These are phyloP conservation scores for Agriopis marginaria DNA, from an alignment of 2,888 invertebrate genomes.

Conservation along the genomic window DNA sequence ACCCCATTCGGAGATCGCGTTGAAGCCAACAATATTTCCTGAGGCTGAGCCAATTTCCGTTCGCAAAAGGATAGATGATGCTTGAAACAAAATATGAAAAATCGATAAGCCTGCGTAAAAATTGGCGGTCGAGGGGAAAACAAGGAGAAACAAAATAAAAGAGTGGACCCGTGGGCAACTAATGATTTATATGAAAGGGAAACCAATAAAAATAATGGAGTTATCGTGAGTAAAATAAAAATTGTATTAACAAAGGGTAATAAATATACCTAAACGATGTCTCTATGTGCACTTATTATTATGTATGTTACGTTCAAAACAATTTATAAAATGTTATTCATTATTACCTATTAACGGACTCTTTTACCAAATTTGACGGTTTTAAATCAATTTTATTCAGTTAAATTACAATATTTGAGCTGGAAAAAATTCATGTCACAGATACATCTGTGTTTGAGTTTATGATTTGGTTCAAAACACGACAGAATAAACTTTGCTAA, in stretches of 20 bases:
- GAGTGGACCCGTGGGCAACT: conserved; percentile 1
- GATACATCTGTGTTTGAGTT: no score
- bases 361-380: no score
- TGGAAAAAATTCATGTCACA: no score
- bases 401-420: no score
- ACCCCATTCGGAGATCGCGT: conserved; percentile 5
- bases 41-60: conserved; percentile 23
- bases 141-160: conserved; percentile 15
- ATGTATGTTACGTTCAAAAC: no score
- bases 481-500: no score
- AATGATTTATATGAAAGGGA: conserved; percentile 16
- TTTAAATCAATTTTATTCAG: no score
- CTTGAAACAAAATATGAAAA: conserved; percentile 21
- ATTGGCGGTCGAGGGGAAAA: conserved; percentile 15
- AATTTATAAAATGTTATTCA: no score
- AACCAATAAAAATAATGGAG: conserved; percentile 21
- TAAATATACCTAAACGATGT: background rate
- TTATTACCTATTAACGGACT: no score
- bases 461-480: no score
- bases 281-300: no score
- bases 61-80: conserved; percentile 18
- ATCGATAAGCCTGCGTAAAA: conserved; percentile 6
- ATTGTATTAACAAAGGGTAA: conserved; percentile 11
- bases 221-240: conserved; percentile 14
- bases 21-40: conserved; percentile 23